Evolutionary conservation across 2,888 invertebrate genomes (phyloP), one percentile per base, ranked within the genome.

Genomic region (Sphinx pinastri): DNA sequence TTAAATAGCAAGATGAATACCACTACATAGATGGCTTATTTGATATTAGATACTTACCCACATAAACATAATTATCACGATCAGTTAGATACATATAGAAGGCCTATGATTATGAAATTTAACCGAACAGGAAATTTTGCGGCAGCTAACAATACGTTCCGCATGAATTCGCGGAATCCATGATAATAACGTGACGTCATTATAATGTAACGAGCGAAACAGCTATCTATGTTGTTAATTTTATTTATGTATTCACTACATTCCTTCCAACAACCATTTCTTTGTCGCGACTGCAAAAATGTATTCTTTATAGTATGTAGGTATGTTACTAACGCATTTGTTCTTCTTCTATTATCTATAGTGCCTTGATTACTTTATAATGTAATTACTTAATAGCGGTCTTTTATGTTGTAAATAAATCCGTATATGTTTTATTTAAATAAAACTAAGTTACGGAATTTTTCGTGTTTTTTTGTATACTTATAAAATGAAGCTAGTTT

Each of bases 71-170:
- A 38, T 38, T 38, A 7, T 5, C 38, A 38, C 8, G 45, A 67
- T 45, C 47, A 57, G 25, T 16, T 68, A 57, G 4, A 38, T 19
- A 19, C 38, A 16, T 63, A 54, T 54, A 60, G 74, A 81, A 76
- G 76, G 76, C 78, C 74, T 75, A 79, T 78, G 76, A 80, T 81
- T 80, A 77, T 83, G 81, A 83, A 79, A 85, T 83, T 81, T 78
- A 79, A 78, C 84, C 81, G 74, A 82, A 83, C 81, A 80, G 74
- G 83, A 79, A 84, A 84, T 84, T 84, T 84, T 81, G 85, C 76
- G 84, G 85, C 74, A 68, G 78, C 76, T 77, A 72, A 82, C 81
- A 81, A 82, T 81, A 81, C 79, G 79, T 78, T 78, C 76, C 74
- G 71, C 77, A 76, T 79, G 75, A 75, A 76, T 76, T 75, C 74